Base-by-base conservation (phyloP, 1,140 invertebrate genomes). In the Rhagoletis pomonella region DNA sequence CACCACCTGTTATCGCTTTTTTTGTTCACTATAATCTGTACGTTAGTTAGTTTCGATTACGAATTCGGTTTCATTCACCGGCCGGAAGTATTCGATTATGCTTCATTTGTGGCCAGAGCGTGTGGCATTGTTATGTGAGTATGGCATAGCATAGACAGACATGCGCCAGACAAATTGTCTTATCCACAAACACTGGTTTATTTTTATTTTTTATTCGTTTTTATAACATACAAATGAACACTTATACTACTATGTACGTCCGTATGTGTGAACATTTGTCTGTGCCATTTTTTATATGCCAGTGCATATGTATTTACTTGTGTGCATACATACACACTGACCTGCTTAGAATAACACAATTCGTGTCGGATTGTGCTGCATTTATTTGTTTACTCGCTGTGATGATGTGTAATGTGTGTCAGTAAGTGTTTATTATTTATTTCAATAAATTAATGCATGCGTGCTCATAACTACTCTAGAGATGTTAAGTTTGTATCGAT, bases 71-170 rank as follows among this genome's bases (percentile, higher is more conserved):
- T 58, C 73, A 81, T 81, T 19, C 73, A 19, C 73, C 73, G 47
- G 47, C 47, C 73, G 73, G 73, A 81, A 81, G 47, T 58, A 81
- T 58, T 81, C 47, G 73, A 81, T 81, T 81, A 81, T n/a, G 73
- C 42, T 81, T 81, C 67, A 73, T 47, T 47, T 73, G 67, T 44
- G 67, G 44, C 73, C 73, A 55, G 73, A 81, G 73, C 73, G 47
- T 81, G 73, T 55, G 73, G 73, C 73, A 81, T 81, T 81, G 47
- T 58, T 81, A 47, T 55, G 73, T 47, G 50, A 6, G 0, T 3
- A 10, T 29, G 29, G 29, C 29, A 29, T 29, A 29, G 29, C 44
- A 12, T 42, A 39, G 65, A 10, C 69, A 77, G 69, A 77, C 69
- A 47, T 4, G 47, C 47, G 7, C 47, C 73, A 81, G 73, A 81